Percentiles rank a stretch among this genome's conserved stretches.
Conservation (phyloP, 2,113 vertebrate genomes). For the Girardinichthys multiradiatus region DNA sequence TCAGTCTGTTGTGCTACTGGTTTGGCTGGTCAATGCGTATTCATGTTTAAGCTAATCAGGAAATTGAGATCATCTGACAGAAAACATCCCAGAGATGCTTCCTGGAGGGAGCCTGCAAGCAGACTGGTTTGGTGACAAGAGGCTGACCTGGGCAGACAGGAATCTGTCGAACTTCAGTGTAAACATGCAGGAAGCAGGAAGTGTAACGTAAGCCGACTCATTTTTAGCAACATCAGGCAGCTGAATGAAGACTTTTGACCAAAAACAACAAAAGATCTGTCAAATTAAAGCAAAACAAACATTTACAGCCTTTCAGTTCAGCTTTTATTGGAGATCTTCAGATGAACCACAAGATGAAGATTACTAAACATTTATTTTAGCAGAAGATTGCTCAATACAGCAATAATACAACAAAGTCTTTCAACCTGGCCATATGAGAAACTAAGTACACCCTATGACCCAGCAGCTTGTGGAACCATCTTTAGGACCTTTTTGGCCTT, state of each 20-base stretch:
- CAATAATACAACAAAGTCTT: no score
- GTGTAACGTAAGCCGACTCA: no score
- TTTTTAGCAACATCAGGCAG: not conserved
- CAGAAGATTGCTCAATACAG: no score
- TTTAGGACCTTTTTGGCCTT: no score
- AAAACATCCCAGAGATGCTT: not conserved
- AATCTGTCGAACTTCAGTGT: not conserved
- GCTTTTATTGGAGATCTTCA: no score
- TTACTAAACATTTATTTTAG: no score
- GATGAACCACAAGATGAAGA: no score
- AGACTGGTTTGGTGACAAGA: not conserved
- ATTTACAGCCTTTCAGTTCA: no score
- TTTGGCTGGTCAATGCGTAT: slow-evolving; percentile 1
- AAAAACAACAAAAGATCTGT: not conserved
- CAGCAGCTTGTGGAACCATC: no score
- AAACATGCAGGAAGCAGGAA: not conserved
- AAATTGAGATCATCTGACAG: slow-evolving; percentile 7
- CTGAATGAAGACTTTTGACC: not conserved
- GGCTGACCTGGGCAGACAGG: not conserved
- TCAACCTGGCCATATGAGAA: not conserved
- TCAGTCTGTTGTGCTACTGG: slow-evolving; percentile 26
- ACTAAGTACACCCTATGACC: not conserved
- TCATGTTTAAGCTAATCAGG: not conserved
- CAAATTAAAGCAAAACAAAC: not conserved
- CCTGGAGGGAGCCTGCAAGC: not conserved